phyloP scores from a whole-genome alignment of 2,797 vertebrate genomes.

The Rhinophrynus dorsalis region DNA sequence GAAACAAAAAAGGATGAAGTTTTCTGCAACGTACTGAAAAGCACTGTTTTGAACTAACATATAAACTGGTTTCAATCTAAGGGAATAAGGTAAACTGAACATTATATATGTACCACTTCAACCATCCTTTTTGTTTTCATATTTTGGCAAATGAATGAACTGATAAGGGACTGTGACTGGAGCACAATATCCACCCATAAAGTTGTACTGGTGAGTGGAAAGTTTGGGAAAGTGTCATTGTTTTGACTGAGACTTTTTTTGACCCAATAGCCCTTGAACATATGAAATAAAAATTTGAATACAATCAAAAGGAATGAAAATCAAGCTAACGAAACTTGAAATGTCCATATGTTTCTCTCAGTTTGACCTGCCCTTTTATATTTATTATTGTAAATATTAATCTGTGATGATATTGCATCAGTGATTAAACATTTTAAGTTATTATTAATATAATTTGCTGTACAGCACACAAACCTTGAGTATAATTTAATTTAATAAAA shows the following conservation, averaged over 20 bases:
- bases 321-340: slow-evolving; percentile 59
- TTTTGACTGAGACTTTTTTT: slow-evolving; percentile 43
- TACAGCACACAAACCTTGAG: slow-evolving; percentile 20
- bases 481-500: slow-evolving; percentile 31
- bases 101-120: background rate
- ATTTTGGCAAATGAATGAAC: slow-evolving; percentile 26
- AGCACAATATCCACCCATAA: slow-evolving; percentile 36
- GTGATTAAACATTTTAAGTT: slow-evolving; percentile 40
- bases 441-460: slow-evolving; percentile 45
- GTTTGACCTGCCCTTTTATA: slow-evolving; percentile 74
- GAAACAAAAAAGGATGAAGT: slow-evolving; percentile 95
- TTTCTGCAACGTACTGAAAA: slow-evolving; percentile 85
- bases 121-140: slow-evolving; percentile 25
- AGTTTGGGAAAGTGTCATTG: slow-evolving; percentile 39
- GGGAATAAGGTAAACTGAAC: slow-evolving; percentile 25
- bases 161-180: slow-evolving; percentile 28
- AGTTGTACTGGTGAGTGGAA: slow-evolving; percentile 50
- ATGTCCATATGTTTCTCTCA: slow-evolving; percentile 65
- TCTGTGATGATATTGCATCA: slow-evolving; percentile 77
- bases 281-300: slow-evolving; percentile 65
- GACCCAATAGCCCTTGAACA: slow-evolving; percentile 58
- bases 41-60: slow-evolving; percentile 40
- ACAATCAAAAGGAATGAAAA: slow-evolving; percentile 18
- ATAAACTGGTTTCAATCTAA: slow-evolving; percentile 38
- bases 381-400: slow-evolving; percentile 76